These are phyloP conservation scores for Sebastolobus altivelis DNA, from an alignment of 2,797 vertebrate genomes.

Conservation along the genomic window DNA sequence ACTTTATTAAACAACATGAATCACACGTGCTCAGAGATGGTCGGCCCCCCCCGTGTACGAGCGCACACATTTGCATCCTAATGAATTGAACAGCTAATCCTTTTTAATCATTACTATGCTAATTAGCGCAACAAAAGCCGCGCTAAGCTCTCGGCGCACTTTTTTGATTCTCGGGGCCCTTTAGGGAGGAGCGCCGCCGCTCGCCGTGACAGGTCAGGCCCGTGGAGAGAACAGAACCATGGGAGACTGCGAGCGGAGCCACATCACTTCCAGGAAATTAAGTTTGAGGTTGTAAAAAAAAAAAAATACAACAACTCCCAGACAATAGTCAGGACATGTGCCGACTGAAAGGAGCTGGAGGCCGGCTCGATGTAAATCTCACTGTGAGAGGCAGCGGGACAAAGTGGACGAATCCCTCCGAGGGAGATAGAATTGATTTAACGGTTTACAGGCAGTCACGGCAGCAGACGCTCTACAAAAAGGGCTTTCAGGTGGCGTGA, in stretches of 20 bases:
- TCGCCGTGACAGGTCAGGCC: constrained; percentile 43
- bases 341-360: constrained; percentile 43
- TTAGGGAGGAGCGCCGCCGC: not conserved
- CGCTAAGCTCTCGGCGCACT: constrained; percentile 29
- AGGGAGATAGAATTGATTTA: constrained; percentile 55
- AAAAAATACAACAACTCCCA: constrained; percentile 10
- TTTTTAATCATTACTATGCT: constrained; percentile 66
- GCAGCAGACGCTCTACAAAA: not conserved
- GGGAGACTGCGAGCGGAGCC: constrained; percentile 15
- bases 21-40: not conserved
- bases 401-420: constrained; percentile 42
- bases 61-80: constrained; percentile 46
- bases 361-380: constrained; percentile 64
- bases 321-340: constrained; percentile 60
- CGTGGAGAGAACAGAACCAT: constrained; percentile 22
- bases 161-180: constrained; percentile 30
- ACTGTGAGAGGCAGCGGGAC: not conserved
- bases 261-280: constrained; percentile 68
- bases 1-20: constrained; percentile 5
- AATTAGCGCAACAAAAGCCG: constrained; percentile 62
- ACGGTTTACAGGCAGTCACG: not conserved
- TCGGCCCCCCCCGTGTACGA: not conserved
- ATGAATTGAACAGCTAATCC: constrained; percentile 45
- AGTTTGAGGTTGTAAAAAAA: constrained; percentile 56
- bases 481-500: not conserved